These are phyloP conservation scores for Penaeus monodon DNA, from an alignment of 2,888 invertebrate genomes.

Conservation along the genomic window DNA sequence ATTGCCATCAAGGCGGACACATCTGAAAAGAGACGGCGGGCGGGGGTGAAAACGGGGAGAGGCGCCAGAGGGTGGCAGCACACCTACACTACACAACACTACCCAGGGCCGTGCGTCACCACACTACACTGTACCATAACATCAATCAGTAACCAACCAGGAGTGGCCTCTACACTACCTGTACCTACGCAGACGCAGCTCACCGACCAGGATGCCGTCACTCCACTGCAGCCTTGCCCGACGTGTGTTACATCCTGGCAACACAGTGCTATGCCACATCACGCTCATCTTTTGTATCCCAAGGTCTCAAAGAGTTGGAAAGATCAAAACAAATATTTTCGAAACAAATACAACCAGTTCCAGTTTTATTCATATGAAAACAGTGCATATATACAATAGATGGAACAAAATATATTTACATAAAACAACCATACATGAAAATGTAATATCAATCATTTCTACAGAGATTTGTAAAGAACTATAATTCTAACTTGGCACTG, in stretches of 20 bases:
- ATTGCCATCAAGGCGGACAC: slow-evolving; percentile 64
- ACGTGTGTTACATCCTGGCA: too few relatives aligned
- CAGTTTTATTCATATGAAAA: slow-evolving; percentile 59
- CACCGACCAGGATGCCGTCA: too few relatives aligned
- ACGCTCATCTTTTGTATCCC: too few relatives aligned
- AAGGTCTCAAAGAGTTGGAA: background rate
- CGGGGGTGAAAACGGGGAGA: slow-evolving; percentile 56
- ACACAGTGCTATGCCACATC: too few relatives aligned
- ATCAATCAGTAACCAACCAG: slow-evolving; percentile 20
- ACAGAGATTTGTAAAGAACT: slow-evolving; percentile 39
- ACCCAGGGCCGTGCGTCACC: slow-evolving; percentile 16
- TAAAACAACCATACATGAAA: slow-evolving; percentile 48
- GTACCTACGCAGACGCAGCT: too few relatives aligned
- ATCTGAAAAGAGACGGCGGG: slow-evolving; percentile 64
- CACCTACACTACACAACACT: slow-evolving; percentile 59
- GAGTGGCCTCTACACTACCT: background rate
- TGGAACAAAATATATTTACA: slow-evolving; percentile 57
- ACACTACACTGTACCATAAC: slow-evolving; percentile 7
- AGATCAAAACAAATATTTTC: slow-evolving; percentile 23
- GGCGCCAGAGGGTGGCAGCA: slow-evolving; percentile 49
- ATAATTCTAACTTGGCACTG: slow-evolving; percentile 52
- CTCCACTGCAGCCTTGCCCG: too few relatives aligned
- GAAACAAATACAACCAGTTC: slow-evolving; percentile 33
- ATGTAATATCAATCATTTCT: slow-evolving; percentile 47
- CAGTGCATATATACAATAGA: slow-evolving; percentile 47